These are phyloP conservation scores for Stomorhina lunata DNA, from an alignment of 2,888 invertebrate species.

Conservation along the genomic window DNA sequence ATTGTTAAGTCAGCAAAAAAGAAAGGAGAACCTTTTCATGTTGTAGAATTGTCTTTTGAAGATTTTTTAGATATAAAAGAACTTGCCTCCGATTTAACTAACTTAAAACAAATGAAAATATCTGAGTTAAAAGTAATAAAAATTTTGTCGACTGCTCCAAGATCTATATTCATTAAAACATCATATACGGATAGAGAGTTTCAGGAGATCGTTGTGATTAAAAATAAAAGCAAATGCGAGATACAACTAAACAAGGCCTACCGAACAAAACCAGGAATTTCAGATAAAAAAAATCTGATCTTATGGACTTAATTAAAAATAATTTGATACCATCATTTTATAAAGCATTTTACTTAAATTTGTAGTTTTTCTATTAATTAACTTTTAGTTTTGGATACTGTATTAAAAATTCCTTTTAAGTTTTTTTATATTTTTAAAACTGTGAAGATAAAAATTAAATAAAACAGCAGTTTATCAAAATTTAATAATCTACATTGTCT, in stretches of 20 bases:
- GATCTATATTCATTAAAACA: constrained; percentile 1
- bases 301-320: not conserved
- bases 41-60: not conserved
- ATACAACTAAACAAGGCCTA: not conserved
- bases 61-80: constrained; percentile 1
- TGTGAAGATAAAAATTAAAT: no score
- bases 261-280: not conserved
- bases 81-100: constrained; percentile 25
- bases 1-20: constrained; percentile 13
- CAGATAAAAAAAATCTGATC: not conserved
- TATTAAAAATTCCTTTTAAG: no score
- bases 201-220: constrained; percentile 18
- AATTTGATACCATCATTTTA: not conserved
- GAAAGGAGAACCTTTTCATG: not conserved
- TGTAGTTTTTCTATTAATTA: no score
- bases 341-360: no score
- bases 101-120: constrained; percentile 17
- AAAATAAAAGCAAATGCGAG: not conserved
- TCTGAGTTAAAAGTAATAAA: not conserved
- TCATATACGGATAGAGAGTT: constrained; percentile 5
- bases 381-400: no score
- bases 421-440: no score
- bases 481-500: no score
- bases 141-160: no score
- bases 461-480: no score